Base-by-base conservation (phyloP, 2,113 vertebrate species). In the Rhabdomys dilectus region DNA sequence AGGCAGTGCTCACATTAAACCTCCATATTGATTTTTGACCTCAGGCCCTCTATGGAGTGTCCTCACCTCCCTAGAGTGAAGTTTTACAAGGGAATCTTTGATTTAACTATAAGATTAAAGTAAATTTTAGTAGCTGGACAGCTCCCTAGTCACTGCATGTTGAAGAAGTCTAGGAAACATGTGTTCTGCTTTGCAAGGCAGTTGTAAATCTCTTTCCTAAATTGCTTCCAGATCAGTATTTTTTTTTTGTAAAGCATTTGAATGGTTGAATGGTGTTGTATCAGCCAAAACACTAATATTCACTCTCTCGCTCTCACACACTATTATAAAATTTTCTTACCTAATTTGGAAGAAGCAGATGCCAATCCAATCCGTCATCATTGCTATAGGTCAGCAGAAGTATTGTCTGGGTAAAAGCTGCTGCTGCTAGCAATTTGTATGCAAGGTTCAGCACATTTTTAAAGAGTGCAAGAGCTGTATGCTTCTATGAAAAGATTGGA, bases 181-280 rank as follows among this genome's bases (percentile, higher is more conserved):
- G 93, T 97, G 97, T 95, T 96, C 89, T 90, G 94, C 91, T 94
- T 97, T 97, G 85, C 75, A 93, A 96, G 95, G 53, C 73, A 70
- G 95, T 92, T 97, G 95, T 97, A 98, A 98, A 97, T 97, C 96
- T 97, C 91, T 77, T 94, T 26, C 60, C n/a, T 94, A 97, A 97
- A 97, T 96, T 97, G 89, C 70, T 97, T 98, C 97, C 97, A 97
- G 97, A 97, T 97, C 66, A n/a, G 56, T 91, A 91, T 88, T 96
- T 97, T 90, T 96, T 97, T 90, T 93, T 91, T 89, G 89, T 48
- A 42, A 95, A 89, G 68, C 73, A 87, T 95, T 96, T 89, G 82
- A 95, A 93, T 89, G 95, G 95, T 96, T 89, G 82, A 95, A 93
- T 89, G 95, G 95, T 81, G 76, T 90, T 96, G 96, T 93, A 95